Percentiles rank a stretch among this genome's conserved stretches.
These are phyloP conservation scores for Polymixis lichenea DNA, from an alignment of 2,888 invertebrate genomes.

Conservation along the genomic window DNA sequence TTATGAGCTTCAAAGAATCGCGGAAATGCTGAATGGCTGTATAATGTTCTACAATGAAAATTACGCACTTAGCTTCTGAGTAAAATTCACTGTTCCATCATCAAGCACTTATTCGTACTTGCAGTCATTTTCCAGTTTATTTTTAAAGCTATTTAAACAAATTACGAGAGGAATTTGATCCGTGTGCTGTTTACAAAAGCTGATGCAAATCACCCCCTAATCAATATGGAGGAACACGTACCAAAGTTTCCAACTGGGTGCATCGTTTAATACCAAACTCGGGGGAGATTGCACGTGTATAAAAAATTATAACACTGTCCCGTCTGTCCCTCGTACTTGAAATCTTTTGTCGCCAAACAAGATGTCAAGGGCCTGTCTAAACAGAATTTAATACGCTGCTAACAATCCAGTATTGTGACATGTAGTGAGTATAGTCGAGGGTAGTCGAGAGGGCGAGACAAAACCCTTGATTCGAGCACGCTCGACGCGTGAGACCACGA, in stretches of 20 bases:
- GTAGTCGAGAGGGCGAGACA: slow-evolving; percentile 68
- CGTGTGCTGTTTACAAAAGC: slow-evolving; percentile 10
- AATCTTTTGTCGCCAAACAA: slow-evolving; percentile 62
- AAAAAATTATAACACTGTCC: slow-evolving; percentile 58
- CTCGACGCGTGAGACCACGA: slow-evolving; percentile 76
- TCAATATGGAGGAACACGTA: slow-evolving; percentile 36
- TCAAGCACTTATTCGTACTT: slow-evolving; percentile 28
- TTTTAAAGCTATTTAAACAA: slow-evolving; percentile 9
- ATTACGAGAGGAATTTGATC: slow-evolving; percentile 12
- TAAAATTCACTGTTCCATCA: slow-evolving; percentile 44
- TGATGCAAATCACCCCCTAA: slow-evolving; percentile 40
- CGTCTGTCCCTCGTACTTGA: slow-evolving; percentile 36
- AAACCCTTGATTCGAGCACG: slow-evolving; percentile 72
- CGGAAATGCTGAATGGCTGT: slow-evolving; percentile 70
- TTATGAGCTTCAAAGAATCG: slow-evolving; percentile 77
- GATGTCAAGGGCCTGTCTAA: slow-evolving; percentile 61
- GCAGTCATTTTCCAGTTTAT: slow-evolving; percentile 3
- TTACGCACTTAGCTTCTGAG: slow-evolving; percentile 57
- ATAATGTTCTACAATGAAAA: slow-evolving; percentile 65
- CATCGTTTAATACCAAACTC: slow-evolving; percentile 20
- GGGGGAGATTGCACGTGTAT: not conserved
- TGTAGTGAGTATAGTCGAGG: slow-evolving; percentile 65
- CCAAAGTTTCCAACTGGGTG: slow-evolving; percentile 31
- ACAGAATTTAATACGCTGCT: slow-evolving; percentile 68
- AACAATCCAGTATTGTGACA: slow-evolving; percentile 71